Evolutionary conservation across 2,113 vertebrate genomes (phyloP).

Genomic region (Gymnogyps californianus): DNA sequence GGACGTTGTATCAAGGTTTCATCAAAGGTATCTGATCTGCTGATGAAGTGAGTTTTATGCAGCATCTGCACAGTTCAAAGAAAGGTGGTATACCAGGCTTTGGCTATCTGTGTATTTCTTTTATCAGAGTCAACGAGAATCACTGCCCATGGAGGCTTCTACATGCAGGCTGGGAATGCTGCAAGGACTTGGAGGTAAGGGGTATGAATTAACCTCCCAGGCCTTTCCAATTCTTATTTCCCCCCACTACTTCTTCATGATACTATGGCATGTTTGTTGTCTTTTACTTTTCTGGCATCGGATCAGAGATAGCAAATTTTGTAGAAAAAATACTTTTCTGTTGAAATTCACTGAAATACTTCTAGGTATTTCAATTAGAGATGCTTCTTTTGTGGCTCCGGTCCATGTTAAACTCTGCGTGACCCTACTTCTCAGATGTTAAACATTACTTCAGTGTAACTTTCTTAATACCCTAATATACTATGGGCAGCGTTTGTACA

Average conservation of each 20-base stretch:
- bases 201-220: not conserved
- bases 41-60: not conserved
- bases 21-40: not conserved
- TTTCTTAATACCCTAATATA: not conserved
- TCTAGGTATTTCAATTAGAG: not conserved
- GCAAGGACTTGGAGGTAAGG: not conserved
- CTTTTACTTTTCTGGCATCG: not conserved
- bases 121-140: not conserved
- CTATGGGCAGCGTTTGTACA: not conserved
- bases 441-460: not conserved
- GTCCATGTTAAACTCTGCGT: not conserved
- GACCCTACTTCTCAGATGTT: not conserved
- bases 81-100: not conserved
- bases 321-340: not conserved
- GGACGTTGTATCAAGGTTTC: not conserved
- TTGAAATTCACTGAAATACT: not conserved
- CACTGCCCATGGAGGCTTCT: not conserved
- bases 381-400: not conserved
- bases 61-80: not conserved
- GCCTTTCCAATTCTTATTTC: not conserved
- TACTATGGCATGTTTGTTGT: rapidly evolving
- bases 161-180: not conserved
- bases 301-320: not conserved
- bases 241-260: not conserved
- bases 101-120: not conserved